A percentile compares a stretch with the other conserved stretches of the same genome.
phyloP scores from a whole-genome alignment of 2,113 vertebrate species.

The Bujurquina vittata region DNA sequence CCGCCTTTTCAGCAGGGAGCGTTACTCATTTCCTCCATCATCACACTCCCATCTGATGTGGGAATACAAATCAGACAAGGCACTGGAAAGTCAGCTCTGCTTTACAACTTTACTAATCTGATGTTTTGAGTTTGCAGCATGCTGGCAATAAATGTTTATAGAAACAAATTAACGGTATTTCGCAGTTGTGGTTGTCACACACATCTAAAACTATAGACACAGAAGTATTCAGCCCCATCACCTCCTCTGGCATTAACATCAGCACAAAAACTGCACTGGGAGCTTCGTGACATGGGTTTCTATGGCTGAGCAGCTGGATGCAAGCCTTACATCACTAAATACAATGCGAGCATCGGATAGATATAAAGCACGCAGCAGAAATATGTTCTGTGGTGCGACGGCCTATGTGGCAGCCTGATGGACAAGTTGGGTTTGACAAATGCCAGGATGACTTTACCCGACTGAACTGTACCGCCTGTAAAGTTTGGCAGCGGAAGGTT shows the following conservation, averaged over 20 bases:
- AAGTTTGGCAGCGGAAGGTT: too few species aligned
- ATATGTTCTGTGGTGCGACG: too few species aligned
- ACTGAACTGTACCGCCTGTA: too few species aligned
- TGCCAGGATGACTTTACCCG: too few species aligned
- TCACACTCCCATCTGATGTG: background rate
- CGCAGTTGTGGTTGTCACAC: too few species aligned
- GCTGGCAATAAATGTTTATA: too few species aligned
- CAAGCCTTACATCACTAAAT: background rate
- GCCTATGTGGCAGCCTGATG: too few species aligned
- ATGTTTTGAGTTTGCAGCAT: background rate
- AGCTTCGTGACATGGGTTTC: background rate
- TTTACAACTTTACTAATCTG: background rate
- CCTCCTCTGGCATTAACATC: background rate
- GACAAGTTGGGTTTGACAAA: too few species aligned
- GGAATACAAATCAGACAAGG: background rate
- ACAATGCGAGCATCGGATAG: background rate
- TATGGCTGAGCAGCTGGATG: too few species aligned
- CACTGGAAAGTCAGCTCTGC: background rate
- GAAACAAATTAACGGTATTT: background rate
- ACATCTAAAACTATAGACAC: too few species aligned
- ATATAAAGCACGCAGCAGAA: background rate
- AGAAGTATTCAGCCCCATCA: too few species aligned
- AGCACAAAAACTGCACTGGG: background rate
- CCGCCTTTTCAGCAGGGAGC: background rate
- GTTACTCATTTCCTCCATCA: slow-evolving; percentile 38